Evolutionary conservation across 2,888 invertebrate species (phyloP).

Genomic region (Blomia tropicalis): DNA sequence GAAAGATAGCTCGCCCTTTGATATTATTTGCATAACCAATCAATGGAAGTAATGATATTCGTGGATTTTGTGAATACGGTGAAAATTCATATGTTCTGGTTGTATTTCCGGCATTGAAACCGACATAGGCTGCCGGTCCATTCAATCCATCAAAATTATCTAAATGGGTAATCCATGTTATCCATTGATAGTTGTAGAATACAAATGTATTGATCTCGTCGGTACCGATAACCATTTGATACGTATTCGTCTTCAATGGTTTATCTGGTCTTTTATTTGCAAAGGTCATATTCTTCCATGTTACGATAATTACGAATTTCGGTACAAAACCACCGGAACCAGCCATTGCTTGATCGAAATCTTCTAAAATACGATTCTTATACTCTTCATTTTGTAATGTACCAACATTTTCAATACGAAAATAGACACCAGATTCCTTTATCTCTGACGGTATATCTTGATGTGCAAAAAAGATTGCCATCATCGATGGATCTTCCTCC

Average conservation of each 20-base stretch:
- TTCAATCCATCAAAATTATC: conserved; percentile 72
- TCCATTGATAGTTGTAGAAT: conserved; percentile 78
- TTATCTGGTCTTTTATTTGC: conserved; percentile 36
- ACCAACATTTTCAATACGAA: conserved; percentile 40
- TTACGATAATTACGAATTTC: conserved; percentile 71
- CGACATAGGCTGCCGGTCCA: conserved; percentile 63
- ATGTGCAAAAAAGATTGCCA: conserved; percentile 51
- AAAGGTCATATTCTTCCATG: conserved; percentile 92
- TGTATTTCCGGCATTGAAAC: conserved; percentile 91
- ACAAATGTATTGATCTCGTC: conserved; percentile 86
- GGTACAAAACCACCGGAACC: conserved; percentile 79
- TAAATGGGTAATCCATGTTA: conserved; percentile 77
- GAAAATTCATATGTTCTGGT: conserved; percentile 71
- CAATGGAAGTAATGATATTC: conserved; percentile 61
- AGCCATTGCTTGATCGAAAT: conserved; percentile 34
- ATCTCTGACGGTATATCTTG: conserved; percentile 28
- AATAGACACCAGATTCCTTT: conserved; percentile 54
- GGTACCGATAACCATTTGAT: conserved; percentile 80
- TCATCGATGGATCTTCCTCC: conserved; percentile 73
- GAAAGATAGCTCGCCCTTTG: conserved; percentile 78
- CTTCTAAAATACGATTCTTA: conserved; percentile 27
- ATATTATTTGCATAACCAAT: conserved; percentile 73
- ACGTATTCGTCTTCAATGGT: conserved; percentile 58
- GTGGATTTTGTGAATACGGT: conserved; percentile 73
- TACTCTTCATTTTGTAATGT: conserved; percentile 26